phyloP scores from a whole-genome alignment of 2,113 vertebrate species.

The Lonchura striata region DNA sequence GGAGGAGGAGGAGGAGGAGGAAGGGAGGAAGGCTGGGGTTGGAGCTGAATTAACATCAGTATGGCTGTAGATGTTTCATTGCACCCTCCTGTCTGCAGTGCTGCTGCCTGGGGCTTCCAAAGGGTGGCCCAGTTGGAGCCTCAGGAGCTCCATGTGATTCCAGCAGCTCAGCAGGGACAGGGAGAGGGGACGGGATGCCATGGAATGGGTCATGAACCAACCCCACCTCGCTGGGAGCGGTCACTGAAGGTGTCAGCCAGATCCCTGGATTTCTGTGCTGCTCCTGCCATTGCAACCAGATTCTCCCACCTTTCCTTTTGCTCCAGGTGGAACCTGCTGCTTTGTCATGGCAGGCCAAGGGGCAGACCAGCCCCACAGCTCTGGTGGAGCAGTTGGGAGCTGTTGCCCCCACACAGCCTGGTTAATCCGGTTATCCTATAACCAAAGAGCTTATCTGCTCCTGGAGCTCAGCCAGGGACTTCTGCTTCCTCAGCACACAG shows the following conservation, averaged over 20 bases:
- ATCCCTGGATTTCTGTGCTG: no score
- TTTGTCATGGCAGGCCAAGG: not conserved
- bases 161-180: not conserved
- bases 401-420: slow-evolving; percentile 14
- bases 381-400: not conserved
- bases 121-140: not conserved
- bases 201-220: not conserved
- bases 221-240: not conserved
- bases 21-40: not conserved
- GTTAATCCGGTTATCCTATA: slow-evolving; percentile 55
- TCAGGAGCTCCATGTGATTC: not conserved
- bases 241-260: rapidly evolving
- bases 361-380: not conserved
- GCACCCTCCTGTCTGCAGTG: not conserved
- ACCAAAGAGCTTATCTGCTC: slow-evolving; percentile 39
- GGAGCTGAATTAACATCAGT: rapidly evolving
- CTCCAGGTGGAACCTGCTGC: not conserved
- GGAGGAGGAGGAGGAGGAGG: not conserved
- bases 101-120: not conserved
- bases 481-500: slow-evolving; percentile 35
- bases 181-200: not conserved
- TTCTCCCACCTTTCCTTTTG: not conserved
- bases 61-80: not conserved
- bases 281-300: not conserved
- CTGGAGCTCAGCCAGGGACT: slow-evolving; percentile 17